Evolutionary conservation across 2,797 vertebrate genomes (phyloP).

Genomic region (Brotula barbata): DNA sequence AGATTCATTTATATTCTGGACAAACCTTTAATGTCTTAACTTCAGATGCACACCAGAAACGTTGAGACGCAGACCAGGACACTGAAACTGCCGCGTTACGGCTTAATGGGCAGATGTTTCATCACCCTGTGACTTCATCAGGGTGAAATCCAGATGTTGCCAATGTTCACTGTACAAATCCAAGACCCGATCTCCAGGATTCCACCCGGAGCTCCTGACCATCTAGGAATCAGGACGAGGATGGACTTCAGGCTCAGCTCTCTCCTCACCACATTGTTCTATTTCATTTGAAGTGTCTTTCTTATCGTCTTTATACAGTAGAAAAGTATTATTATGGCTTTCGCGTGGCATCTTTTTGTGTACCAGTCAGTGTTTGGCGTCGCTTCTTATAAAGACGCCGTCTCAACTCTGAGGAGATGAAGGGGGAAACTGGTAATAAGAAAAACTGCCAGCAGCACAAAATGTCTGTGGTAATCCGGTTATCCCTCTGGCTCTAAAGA

Average conservation of each 20-base stretch:
- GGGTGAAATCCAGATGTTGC: too few species aligned
- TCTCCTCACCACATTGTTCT: too few species aligned
- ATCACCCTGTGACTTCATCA: too few species aligned
- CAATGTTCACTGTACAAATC: too few species aligned
- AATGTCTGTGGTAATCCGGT: constrained; percentile 74
- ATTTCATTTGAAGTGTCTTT: background rate
- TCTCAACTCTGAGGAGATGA: constrained; percentile 65
- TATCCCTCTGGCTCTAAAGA: constrained; percentile 72
- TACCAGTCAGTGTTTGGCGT: constrained; percentile 56
- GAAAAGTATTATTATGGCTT: background rate
- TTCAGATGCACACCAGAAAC: too few species aligned
- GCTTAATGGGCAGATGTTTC: too few species aligned
- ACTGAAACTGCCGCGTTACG: too few species aligned
- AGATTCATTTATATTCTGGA: constrained; percentile 17
- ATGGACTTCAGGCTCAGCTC: too few species aligned
- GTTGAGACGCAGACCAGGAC: too few species aligned
- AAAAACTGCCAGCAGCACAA: constrained; percentile 76
- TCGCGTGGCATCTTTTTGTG: constrained; percentile 11
- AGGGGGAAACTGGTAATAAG: constrained; percentile 61
- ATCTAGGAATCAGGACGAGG: too few species aligned
- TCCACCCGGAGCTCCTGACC: too few species aligned
- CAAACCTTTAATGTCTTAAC: constrained; percentile 31
- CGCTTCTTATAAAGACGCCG: constrained; percentile 65
- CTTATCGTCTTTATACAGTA: background rate
- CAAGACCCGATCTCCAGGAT: too few species aligned